A percentile compares a stretch with the other conserved stretches of the same genome.
Evolutionary conservation across 1,140 invertebrate genomes (phyloP).

Genomic region (Phocides pigmalion): DNA sequence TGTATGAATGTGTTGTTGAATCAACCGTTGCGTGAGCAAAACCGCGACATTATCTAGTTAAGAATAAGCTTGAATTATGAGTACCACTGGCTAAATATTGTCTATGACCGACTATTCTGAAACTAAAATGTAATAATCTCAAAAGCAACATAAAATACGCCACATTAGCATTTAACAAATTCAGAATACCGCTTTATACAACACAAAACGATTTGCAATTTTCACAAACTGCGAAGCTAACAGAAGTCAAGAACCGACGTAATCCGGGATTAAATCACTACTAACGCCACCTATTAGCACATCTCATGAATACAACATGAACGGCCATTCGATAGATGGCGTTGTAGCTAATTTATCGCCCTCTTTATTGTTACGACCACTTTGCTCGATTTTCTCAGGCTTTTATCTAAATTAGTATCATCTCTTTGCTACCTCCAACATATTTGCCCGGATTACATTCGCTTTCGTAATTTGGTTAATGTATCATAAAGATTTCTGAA

Average conservation of each 20-base stretch:
- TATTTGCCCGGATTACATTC: constrained; percentile 63
- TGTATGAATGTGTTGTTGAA: too few relatives aligned
- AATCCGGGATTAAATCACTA: constrained; percentile 62
- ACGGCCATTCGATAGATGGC: constrained; percentile 62
- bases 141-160: not conserved
- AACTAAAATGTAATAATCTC: not conserved
- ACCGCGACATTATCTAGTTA: too few relatives aligned
- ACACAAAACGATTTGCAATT: not conserved
- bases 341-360: constrained; percentile 63
- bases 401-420: constrained; percentile 76
- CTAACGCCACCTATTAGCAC: constrained; percentile 69
- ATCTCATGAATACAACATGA: constrained; percentile 72
- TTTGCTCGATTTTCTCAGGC: constrained; percentile 66
- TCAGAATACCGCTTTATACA: not conserved
- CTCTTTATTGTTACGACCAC: constrained; percentile 69
- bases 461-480: constrained; percentile 63
- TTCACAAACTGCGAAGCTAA: not conserved
- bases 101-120: too few relatives aligned
- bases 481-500: constrained; percentile 54
- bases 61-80: too few relatives aligned
- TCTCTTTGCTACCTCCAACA: constrained; percentile 60
- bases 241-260: not conserved
- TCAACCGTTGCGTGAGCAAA: too few relatives aligned
- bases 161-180: not conserved
- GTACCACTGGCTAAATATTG: too few relatives aligned